Evolutionary conservation across 2,797 vertebrate genomes (phyloP).

Genomic region (Buceros bicornis): DNA sequence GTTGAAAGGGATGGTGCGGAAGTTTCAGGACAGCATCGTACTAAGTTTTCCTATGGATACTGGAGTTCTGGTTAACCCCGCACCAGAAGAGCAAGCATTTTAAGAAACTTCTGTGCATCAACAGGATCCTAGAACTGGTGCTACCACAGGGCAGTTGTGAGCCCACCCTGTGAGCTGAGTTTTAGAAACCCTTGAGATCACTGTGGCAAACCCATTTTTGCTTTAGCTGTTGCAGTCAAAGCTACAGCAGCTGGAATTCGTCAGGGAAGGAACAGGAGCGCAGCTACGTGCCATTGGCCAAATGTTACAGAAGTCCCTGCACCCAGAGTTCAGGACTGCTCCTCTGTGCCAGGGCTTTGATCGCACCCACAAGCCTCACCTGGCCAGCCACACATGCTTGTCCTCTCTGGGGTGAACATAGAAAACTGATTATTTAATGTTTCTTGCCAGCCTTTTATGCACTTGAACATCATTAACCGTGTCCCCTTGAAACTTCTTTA

Average conservation of each 20-base stretch:
- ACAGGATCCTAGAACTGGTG: background rate
- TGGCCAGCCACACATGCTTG: background rate
- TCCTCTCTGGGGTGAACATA: background rate
- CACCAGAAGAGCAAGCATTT: background rate
- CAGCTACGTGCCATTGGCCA: accelerated
- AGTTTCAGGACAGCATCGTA: background rate
- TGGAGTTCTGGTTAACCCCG: background rate
- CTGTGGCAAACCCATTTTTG: accelerated
- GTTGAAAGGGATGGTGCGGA: background rate
- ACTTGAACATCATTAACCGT: background rate
- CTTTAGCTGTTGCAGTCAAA: background rate
- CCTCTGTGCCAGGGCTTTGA: background rate
- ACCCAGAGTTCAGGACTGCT: background rate
- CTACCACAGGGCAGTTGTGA: background rate
- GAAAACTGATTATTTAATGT: background rate
- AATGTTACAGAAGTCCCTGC: too few species aligned
- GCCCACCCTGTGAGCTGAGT: background rate
- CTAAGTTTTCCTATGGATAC: background rate
- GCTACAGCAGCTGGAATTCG: background rate
- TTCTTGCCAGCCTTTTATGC: background rate
- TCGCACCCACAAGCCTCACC: background rate
- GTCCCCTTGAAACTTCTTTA: background rate
- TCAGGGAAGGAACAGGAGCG: background rate
- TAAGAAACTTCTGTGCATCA: background rate
- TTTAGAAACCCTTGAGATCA: background rate